Evolutionary conservation across 2,888 invertebrate genomes (phyloP).

Genomic region (Tipula lateralis): DNA sequence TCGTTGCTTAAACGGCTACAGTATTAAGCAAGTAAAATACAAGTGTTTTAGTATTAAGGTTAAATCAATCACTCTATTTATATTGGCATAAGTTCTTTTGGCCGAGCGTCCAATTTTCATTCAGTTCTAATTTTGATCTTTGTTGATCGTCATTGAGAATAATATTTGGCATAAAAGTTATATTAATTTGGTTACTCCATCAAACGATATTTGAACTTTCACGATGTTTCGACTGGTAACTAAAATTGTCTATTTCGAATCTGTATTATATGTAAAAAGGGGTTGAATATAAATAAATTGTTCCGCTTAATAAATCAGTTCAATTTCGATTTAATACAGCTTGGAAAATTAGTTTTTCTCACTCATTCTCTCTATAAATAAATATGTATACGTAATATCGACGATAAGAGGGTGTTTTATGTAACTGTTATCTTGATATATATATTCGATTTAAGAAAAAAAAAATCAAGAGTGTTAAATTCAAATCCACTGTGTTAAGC

Average conservation of each 20-base stretch:
- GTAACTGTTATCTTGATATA: conserved; percentile 15
- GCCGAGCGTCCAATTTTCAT: too few species aligned
- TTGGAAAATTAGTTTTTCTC: conserved; percentile 20
- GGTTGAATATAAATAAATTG: background rate
- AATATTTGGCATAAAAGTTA: too few species aligned
- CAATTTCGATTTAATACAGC: conserved; percentile 19
- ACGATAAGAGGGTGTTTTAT: conserved; percentile 15
- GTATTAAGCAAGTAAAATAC: too few species aligned
- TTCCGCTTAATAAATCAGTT: conserved; percentile 13
- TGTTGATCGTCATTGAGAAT: too few species aligned
- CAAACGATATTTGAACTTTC: too few species aligned
- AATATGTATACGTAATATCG: background rate
- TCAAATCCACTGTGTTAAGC: conserved; percentile 24
- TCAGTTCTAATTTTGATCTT: too few species aligned
- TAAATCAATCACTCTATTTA: too few species aligned
- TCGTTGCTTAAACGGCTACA: too few species aligned
- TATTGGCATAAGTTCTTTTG: too few species aligned
- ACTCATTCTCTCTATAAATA: background rate
- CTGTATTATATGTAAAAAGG: background rate
- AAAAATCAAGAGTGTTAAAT: conserved; percentile 12
- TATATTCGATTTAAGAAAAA: background rate
- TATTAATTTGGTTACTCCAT: too few species aligned
- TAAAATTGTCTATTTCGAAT: background rate
- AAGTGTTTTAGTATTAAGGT: too few species aligned
- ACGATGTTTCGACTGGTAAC: too few species aligned